Evolutionary conservation across 2,888 invertebrate species (phyloP), one percentile per base, ranked within the genome.

Genomic region (Vannuccia rotundouncinata): DNA sequence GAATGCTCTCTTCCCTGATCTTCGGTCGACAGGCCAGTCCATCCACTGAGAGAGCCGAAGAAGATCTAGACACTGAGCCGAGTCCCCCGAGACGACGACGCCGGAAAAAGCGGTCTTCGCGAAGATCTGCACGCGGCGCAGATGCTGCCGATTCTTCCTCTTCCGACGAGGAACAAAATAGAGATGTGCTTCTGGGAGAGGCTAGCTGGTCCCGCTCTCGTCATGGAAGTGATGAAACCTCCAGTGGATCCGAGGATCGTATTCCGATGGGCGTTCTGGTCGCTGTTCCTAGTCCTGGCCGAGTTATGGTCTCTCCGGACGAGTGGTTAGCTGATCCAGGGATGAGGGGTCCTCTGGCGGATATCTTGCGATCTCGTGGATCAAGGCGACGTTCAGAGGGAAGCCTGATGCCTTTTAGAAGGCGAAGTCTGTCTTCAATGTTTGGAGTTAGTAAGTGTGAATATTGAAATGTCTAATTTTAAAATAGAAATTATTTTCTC

Each of bases 221-320:
- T 13, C 66, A 66, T 22, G 66, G 10, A 17, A 66, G 66, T 22
- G 66, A 66, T 22, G 66, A 66, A 22, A 66, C 66, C 10, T 66
- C 66, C 22, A 66, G 66, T 66, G 66, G 66, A 13, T n/a, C n/a
- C n/a, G 66, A 66, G 22, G 66, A 66, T 5, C 66, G 66, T 22
- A 13, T 13, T 66, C 66, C 66, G 22, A 22, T 66, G 5, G 66
- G 66, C 13, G 66, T 66, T 66, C 25, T 66, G 66, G 66, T 66
- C 2, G 66, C 66, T 66, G 66, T 66, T 22, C 66, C 66, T 5
- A 66, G 22, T 66, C 66, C 66, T 2, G 66, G 66, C 2, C 66
- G 66, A 27, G 66, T 66, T 17, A 66, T 66, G 66, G 66, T 66
- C 17, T 66, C 66, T 5, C 66, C 66, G 66, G 66, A 66, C 22